Conservation (phyloP, 2,797 vertebrate genomes). For the Hypotaenidia philippensis region DNA sequence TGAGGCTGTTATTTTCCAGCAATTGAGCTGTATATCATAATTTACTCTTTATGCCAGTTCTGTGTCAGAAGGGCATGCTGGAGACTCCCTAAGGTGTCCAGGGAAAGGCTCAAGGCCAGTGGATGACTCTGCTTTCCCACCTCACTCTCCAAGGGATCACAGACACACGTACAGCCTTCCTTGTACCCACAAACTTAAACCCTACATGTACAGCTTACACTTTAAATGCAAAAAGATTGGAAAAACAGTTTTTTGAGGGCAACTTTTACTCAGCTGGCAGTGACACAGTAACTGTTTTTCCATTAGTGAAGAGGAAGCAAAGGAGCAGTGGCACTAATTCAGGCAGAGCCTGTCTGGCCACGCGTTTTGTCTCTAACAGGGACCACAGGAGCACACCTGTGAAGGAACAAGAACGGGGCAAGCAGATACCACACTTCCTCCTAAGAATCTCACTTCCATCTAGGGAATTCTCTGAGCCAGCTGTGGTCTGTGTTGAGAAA, state of each 20-base stretch:
- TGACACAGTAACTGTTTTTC: background rate
- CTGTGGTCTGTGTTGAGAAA: background rate
- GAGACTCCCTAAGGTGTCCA: rapidly evolving
- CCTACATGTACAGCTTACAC: background rate
- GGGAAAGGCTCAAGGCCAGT: background rate
- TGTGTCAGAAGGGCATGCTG: background rate
- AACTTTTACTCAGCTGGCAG: background rate
- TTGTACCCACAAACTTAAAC: background rate
- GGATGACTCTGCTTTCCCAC: background rate
- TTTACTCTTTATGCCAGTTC: background rate
- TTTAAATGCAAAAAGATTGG: background rate
- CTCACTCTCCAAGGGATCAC: background rate
- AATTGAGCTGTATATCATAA: background rate
- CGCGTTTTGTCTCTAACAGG: rapidly evolving
- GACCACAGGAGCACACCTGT: background rate
- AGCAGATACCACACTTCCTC: background rate
- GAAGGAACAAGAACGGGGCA: background rate
- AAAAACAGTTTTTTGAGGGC: rapidly evolving
- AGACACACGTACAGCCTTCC: rapidly evolving
- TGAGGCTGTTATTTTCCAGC: background rate
- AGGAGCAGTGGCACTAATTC: background rate
- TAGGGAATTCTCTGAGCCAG: background rate
- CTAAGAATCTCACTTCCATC: background rate
- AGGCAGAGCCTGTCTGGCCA: background rate
- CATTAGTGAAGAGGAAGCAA: background rate